Evolutionary conservation across 1,140 invertebrate species (phyloP).

Genomic region (Diabrotica virgifera): DNA sequence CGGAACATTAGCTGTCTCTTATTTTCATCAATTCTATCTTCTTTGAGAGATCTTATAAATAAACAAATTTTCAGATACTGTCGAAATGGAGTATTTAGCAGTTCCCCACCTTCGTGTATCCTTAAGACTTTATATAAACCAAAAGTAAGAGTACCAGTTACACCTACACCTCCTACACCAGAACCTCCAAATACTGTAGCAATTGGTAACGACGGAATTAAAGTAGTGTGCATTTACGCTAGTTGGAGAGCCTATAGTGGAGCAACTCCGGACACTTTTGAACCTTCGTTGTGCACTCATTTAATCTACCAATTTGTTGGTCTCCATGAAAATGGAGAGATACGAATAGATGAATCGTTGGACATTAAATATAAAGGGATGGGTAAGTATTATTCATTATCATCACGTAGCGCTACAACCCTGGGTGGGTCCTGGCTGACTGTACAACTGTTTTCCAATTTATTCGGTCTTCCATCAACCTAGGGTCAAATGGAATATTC

Average conservation of each 20-base stretch:
- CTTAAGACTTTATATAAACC: too few relatives aligned
- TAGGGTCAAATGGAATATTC: too few relatives aligned
- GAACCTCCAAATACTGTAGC: too few relatives aligned
- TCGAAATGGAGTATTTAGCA: slow-evolving; percentile 1
- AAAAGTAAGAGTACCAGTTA: too few relatives aligned
- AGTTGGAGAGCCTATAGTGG: neutral
- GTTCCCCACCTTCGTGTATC: neutral
- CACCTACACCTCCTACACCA: too few relatives aligned
- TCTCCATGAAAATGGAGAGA: slow-evolving; percentile 4
- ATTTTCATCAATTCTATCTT: too few relatives aligned
- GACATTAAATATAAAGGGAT: neutral
- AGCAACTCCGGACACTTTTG: slow-evolving; percentile 3
- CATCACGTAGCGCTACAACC: too few relatives aligned
- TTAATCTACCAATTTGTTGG: slow-evolving; percentile 7
- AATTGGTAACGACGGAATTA: neutral
- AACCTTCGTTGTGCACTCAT: slow-evolving; percentile 13
- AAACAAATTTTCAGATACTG: neutral
- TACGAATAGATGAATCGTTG: slow-evolving; percentile 5
- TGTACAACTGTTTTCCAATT: too few relatives aligned
- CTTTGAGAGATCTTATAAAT: too few relatives aligned
- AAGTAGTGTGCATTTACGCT: slow-evolving; percentile 9
- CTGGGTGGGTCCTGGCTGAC: too few relatives aligned
- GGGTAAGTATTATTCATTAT: slow-evolving; percentile 5
- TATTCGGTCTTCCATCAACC: too few relatives aligned
- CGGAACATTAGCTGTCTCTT: too few relatives aligned